Evolutionary conservation across 1,140 invertebrate species (phyloP).

Genomic region (Macrotrachela quadricornifera): DNA sequence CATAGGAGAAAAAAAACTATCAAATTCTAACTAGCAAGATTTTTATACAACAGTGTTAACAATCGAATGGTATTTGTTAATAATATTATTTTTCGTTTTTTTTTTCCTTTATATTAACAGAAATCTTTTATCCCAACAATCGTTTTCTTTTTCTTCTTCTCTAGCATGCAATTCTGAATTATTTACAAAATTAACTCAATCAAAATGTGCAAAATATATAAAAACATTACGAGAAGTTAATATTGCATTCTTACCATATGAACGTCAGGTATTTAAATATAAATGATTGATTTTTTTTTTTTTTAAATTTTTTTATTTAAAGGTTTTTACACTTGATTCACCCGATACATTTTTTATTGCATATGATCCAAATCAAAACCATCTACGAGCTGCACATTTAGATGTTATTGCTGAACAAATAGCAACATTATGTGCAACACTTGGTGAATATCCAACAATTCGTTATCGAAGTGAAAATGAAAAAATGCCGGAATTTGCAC

Average conservation of each 20-base stretch:
- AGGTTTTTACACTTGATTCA: slow-evolving; percentile 92
- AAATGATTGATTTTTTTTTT: background rate
- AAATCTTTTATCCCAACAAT: too few species aligned
- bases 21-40: too few species aligned
- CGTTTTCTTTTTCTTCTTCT: slow-evolving; percentile 9
- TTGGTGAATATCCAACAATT: slow-evolving; percentile 93
- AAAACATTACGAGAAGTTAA: slow-evolving; percentile 85
- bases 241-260: slow-evolving; percentile 80
- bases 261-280: slow-evolving; percentile 50
- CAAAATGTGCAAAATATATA: slow-evolving; percentile 55
- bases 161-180: slow-evolving; percentile 62
- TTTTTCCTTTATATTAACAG: too few species aligned
- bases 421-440: slow-evolving; percentile 91
- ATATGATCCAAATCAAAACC: slow-evolving; percentile 53
- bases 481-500: slow-evolving; percentile 81
- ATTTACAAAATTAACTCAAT: slow-evolving; percentile 60
- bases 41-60: too few species aligned
- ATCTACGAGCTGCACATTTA: slow-evolving; percentile 33
- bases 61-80: too few species aligned
- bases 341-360: slow-evolving; percentile 86
- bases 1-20: too few species aligned
- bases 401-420: slow-evolving; percentile 79
- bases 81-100: too few species aligned
- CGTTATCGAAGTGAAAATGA: slow-evolving; percentile 85
- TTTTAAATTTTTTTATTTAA: slow-evolving; percentile 1